Percentiles rank a stretch among this genome's conserved stretches.
Evolutionary conservation across 35 echinoderm and acorn worm species (phyloP).

Genomic region (Apostichopus californicus): DNA sequence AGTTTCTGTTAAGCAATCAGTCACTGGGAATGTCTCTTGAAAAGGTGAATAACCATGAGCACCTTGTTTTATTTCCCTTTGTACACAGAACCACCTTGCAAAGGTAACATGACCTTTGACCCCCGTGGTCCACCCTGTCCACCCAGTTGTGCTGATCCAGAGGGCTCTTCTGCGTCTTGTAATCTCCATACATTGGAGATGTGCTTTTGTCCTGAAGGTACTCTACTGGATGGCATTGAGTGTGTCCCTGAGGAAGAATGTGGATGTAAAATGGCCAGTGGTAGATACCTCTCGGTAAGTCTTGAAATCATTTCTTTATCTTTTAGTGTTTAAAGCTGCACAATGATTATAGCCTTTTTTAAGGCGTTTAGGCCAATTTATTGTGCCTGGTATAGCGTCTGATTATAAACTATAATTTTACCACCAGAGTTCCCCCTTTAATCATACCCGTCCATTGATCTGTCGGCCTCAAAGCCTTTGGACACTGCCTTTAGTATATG

Average conservation of each 20-base stretch:
- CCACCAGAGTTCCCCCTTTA: too few relatives aligned
- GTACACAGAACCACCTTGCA: conserved; percentile 23
- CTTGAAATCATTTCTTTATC: background rate
- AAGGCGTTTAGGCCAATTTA: too few relatives aligned
- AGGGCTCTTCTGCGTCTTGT: background rate
- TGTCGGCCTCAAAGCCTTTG: too few relatives aligned
- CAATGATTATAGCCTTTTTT: too few relatives aligned
- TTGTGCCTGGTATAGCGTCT: too few relatives aligned
- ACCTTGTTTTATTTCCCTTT: background rate
- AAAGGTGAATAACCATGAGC: background rate
- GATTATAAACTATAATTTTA: too few relatives aligned
- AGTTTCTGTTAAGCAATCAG: background rate
- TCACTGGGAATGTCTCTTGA: background rate
- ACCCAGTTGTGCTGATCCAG: conserved; percentile 31
- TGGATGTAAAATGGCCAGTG: conserved; percentile 72
- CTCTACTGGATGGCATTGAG: conserved; percentile 60
- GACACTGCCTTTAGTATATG: too few relatives aligned
- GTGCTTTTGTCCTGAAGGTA: conserved; percentile 76
- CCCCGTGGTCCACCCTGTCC: background rate
- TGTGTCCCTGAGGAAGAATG: conserved; percentile 70
- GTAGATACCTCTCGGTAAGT: conserved; percentile 72
- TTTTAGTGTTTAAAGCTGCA: too few relatives aligned
- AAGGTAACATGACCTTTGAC: conserved; percentile 36
- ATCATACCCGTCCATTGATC: too few relatives aligned
- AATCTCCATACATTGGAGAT: conserved; percentile 20